phyloP scores from a whole-genome alignment of 2,888 invertebrate genomes.

The Tridacna gigas region DNA sequence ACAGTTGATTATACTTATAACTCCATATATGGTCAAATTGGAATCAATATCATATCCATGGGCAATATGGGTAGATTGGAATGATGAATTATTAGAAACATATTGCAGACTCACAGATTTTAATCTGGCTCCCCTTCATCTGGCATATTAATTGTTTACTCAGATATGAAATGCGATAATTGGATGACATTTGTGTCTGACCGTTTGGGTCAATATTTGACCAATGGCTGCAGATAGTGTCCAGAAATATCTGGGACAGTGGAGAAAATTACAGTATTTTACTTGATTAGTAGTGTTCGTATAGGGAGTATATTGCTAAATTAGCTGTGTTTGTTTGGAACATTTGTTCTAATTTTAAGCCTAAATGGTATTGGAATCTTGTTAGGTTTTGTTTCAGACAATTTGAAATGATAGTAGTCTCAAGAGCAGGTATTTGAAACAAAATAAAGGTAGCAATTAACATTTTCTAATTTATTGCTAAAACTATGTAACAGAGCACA shows the following conservation, averaged over 20 bases:
- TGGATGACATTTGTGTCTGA: slow-evolving; percentile 26
- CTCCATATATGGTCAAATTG: slow-evolving; percentile 12
- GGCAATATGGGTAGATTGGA: slow-evolving; percentile 27
- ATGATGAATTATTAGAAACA: slow-evolving; percentile 28
- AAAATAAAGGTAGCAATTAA: no score
- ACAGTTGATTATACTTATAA: slow-evolving; percentile 5
- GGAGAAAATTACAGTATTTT: slow-evolving; percentile 45
- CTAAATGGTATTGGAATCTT: no score
- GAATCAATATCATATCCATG: slow-evolving; percentile 24
- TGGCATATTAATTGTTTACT: slow-evolving; percentile 28
- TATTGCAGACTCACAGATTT: slow-evolving; percentile 26
- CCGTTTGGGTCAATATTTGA: slow-evolving; percentile 35
- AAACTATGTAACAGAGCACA: no score
- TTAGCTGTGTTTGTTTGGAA: no score
- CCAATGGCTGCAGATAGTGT: slow-evolving; percentile 29
- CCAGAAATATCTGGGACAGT: slow-evolving; percentile 21
- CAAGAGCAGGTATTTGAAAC: no score
- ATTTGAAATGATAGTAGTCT: no score
- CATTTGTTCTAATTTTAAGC: no score
- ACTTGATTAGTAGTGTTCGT: slow-evolving; percentile 21
- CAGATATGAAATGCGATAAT: slow-evolving; percentile 36
- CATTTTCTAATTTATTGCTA: no score
- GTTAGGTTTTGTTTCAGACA: no score
- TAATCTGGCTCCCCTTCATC: slow-evolving; percentile 18
- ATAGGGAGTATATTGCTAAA: background rate